phyloP scores from a whole-genome alignment of 1,140 invertebrate species.

The Drosophila paulistorum region DNA sequence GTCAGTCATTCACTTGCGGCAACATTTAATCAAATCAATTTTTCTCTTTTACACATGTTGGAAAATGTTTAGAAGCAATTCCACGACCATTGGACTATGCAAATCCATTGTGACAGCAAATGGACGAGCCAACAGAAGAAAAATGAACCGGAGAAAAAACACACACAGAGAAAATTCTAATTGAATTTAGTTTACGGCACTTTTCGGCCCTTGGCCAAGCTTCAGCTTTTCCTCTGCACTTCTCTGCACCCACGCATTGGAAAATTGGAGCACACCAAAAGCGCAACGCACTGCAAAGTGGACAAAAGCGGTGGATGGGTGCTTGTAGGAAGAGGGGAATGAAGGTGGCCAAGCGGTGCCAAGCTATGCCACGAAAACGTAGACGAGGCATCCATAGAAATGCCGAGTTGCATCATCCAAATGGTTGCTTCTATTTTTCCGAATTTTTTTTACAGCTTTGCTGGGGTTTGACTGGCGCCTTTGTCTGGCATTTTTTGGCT shows the following conservation, averaged over 20 bases:
- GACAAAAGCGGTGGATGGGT: too few species aligned
- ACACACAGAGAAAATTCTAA: conserved; percentile 51
- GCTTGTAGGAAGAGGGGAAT: conserved; percentile 1
- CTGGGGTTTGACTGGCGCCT: conserved; percentile 45
- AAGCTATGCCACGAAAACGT: conserved; percentile 54
- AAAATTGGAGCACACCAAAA: conserved; percentile 17
- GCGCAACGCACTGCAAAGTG: conserved; percentile 39
- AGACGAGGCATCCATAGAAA: conserved; percentile 71
- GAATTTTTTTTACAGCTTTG: background rate
- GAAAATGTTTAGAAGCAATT: conserved; percentile 45
- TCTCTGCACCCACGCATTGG: conserved; percentile 8
- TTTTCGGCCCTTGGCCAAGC: conserved; percentile 58
- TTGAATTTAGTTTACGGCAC: conserved; percentile 78
- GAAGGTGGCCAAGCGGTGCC: conserved; percentile 31
- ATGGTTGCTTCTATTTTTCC: conserved; percentile 17
- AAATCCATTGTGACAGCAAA: conserved; percentile 69
- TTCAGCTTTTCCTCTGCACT: conserved; percentile 4
- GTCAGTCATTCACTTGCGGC: conserved; percentile 20
- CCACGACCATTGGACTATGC: conserved; percentile 39
- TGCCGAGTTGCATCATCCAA: conserved; percentile 70
- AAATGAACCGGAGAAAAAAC: background rate
- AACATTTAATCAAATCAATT: conserved; percentile 71
- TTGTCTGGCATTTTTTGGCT: conserved; percentile 62
- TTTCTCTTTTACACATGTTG: conserved; percentile 58
- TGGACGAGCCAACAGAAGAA: conserved; percentile 20